Base-by-base conservation (phyloP, 92 coral and sea anemone species). In the Zoanthus gigantus region DNA sequence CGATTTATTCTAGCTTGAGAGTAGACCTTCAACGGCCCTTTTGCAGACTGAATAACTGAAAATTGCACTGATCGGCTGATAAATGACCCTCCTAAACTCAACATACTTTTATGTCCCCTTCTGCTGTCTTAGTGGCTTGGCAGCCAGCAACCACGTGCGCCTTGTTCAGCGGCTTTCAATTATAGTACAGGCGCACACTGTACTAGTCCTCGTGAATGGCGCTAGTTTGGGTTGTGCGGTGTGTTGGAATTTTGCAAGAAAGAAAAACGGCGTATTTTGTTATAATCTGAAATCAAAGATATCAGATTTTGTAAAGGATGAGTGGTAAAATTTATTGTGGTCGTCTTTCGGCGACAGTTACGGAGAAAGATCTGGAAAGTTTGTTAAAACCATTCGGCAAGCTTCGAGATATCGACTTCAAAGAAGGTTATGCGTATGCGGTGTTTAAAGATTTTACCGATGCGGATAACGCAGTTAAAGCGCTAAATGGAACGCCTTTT, bases 351-450 rank as follows among this genome's bases (percentile, higher is more conserved):
- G 61, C 96, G 84, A 91, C 90, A 72, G 92, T 92, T n/a, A 78
- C 95, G 48, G 98, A 97, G 83, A 96, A 97, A 82, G 92, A 95
- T 63, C 84, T 97, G 30, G 99, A 97, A 84, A 82, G 90, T 15
- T 72, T 97, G 89, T 79, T 97, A 69, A 94, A 95, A 89, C 79
- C 96, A 45, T 91, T 87, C 79, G 99, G 99, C 32, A 97, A 97
- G 83, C 90, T 96, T 14, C 98, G 95, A 17, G 96, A 97, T 65
- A 92, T 97, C 74, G 99, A 97, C 44, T 97, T 96, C 88, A 93
- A 93, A 71, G 98, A 96, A 54, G 99, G 99, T 0, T 97, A 92
- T 78, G 99, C 99, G 15, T 97, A 97, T 78, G 99, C 94, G 1
- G 94, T 95, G 44, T 97, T 93, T 90, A 97, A 97, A 86, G 98